phyloP scores from a whole-genome alignment of 2,113 vertebrate genomes.

The Motacilla tschutschensis region DNA sequence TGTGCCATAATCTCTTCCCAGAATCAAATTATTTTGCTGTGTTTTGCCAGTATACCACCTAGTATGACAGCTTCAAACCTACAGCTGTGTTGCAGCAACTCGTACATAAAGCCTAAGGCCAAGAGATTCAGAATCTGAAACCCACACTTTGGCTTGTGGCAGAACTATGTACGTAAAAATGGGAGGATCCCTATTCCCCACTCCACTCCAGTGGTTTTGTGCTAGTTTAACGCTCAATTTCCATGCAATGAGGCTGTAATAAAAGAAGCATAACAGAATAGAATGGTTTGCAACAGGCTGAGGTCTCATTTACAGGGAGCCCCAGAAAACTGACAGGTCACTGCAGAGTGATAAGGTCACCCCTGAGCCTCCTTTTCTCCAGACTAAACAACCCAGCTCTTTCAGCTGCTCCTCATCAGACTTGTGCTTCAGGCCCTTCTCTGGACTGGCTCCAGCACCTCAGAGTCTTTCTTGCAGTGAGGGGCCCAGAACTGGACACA shows the following conservation, averaged over 20 bases:
- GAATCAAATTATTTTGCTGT: not conserved
- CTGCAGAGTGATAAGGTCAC: not conserved
- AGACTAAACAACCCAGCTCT: not conserved
- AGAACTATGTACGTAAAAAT: not conserved
- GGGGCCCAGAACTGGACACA: not conserved
- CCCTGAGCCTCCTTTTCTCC: not conserved
- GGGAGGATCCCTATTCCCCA: not conserved
- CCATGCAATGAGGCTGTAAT: not conserved
- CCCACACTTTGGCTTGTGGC: not conserved
- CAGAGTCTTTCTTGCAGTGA: not conserved
- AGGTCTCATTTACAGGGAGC: not conserved
- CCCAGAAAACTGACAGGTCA: not conserved
- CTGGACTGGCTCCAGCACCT: accelerated
- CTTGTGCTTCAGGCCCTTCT: not conserved
- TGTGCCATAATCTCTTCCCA: not conserved
- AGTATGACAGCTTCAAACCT: not conserved
- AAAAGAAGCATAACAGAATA: not conserved
- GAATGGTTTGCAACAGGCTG: not conserved
- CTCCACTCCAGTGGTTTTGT: not conserved
- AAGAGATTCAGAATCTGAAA: constrained; percentile 11
- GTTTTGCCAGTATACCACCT: not conserved
- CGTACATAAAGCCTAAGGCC: not conserved
- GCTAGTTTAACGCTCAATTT: constrained; percentile 17
- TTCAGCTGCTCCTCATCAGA: not conserved
- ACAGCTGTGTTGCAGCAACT: not conserved